Base-by-base conservation (phyloP, 2,113 vertebrate genomes). In the Heterocephalus glaber region DNA sequence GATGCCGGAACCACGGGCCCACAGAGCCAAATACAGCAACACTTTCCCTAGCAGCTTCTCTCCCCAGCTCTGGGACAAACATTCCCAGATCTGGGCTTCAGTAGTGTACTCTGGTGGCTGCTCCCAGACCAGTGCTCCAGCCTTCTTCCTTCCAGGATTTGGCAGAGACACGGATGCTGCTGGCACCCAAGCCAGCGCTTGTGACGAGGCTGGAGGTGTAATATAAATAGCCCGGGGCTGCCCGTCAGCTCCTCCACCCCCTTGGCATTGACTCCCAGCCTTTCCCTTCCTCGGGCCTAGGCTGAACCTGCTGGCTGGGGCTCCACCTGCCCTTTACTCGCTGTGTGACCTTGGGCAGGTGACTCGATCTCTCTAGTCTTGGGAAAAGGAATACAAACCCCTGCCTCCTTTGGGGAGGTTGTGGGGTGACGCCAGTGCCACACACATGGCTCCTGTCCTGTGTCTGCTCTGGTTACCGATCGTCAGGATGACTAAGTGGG, bases 81-180 rank as follows among this genome's bases (percentile, higher is more conserved):
- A 11, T 0, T 38, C 9, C 30, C 20, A 22, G 26, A 33, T 66
- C 19, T 11, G 3, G 0, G 1, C 79, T 60, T 63, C 3, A 2
- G 33, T 13, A 26, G 41, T 0, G 30, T 9, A 49, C 79, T 88
- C 84, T 14, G 20, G 52, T 14, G 70, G 13, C 76, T 52, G 41
- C 85, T 54, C 80, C 81, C 66, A 79, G 89, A 49, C 52, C 60
- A 13, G 76, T 4, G 22, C 16, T 1, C 77, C 2, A 3, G 26
- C 65, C 17, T 76, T 54, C 79, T 35, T 80, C 79, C 95, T 93
- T 94, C 83, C 60, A 93, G 96, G 89, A 28, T 72, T 81, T 95
- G 97, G 89, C 92, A 95, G 82, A 41, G 49, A 52, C 47, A 24
- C 79, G 26, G 77, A 30, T 44, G 54, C 52, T 83, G 66, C 86